Base-by-base conservation (phyloP, 2,113 vertebrate species). In the Elephantulus edwardii region DNA sequence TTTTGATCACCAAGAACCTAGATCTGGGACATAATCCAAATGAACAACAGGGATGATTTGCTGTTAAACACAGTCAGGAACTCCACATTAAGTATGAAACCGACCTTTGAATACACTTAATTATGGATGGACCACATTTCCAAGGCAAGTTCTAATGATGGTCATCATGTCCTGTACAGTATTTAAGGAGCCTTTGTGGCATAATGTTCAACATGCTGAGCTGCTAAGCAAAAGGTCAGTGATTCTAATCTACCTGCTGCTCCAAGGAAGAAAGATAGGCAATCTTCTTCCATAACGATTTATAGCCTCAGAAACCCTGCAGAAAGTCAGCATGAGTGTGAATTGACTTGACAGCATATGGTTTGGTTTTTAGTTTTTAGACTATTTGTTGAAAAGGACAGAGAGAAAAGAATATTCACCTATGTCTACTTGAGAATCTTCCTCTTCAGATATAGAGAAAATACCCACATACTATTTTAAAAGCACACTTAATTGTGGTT, bases 21-120 rank as follows among this genome's bases (percentile, higher is more conserved):
- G 72, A 80, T 38, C 79, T 94, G 75, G 86, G 70, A 52, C 72
- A 17, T 52, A 44, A 48, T 91, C 70, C 86, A 86, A 71, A 84
- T 82, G 42, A 76, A 12, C 42, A 30, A 9, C 62, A 56, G 81
- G 46, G 66, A 33, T 56, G 42, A 68, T 44, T 66, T 77, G 80
- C 77, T 81, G n/a, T 83, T 46, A 8, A 93, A 19, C 50, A 50
- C 20, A 68, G 50, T 83, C 40, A 48, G 44, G 77, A 84, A 85
- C 82, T 82, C 62, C 74, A 16, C 82, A 85, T 71, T 38, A 95
- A 88, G 42, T 68, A 50, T 35, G 56, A 20, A 70, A 56, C 35
- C 91, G 71, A 94, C 70, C 91, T 91, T 94, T 91, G 83, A 44
- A 70, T 95, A 83, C 30, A 44, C 89, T 94, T 83, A 3, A 42